Percentiles rank a stretch among this genome's conserved stretches.
These are phyloP conservation scores for Drosophila neocordata DNA, from an alignment of 1,140 invertebrate species.

Conservation along the genomic window DNA sequence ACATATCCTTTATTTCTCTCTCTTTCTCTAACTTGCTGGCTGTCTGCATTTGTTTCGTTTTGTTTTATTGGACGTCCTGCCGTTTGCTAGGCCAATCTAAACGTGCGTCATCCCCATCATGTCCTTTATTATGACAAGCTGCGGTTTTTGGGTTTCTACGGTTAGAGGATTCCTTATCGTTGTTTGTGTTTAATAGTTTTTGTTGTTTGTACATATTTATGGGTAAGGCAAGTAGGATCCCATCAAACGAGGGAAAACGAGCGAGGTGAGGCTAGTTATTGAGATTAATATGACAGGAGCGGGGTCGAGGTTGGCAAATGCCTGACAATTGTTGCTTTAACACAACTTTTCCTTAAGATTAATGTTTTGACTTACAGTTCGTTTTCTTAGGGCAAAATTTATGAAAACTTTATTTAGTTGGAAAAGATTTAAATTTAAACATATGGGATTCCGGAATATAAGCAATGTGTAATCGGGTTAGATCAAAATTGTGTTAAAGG, in stretches of 20 bases:
- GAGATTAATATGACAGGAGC: conserved; percentile 51
- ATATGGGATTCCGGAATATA: neutral
- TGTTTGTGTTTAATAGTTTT: conserved; percentile 76
- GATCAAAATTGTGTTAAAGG: neutral
- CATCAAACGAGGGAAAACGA: neutral
- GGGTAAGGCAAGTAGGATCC: conserved; percentile 18
- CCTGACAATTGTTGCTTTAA: conserved; percentile 65
- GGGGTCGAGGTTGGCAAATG: conserved; percentile 16
- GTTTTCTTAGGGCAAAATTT: neutral
- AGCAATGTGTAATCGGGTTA: neutral
- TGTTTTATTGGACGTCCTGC: conserved; percentile 59
- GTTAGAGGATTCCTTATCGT: conserved; percentile 42
- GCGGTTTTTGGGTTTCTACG: conserved; percentile 48
- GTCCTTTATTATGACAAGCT: conserved; percentile 78
- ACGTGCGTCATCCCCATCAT: conserved; percentile 48
- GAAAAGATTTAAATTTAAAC: neutral
- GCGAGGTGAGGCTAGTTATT: conserved; percentile 48
- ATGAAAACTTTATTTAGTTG: conserved; percentile 1
- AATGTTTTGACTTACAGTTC: neutral
- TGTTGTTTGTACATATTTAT: conserved; percentile 69
- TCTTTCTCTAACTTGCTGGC: conserved; percentile 6
- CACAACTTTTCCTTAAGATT: conserved; percentile 26
- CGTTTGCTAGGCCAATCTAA: conserved; percentile 55
- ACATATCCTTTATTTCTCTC: neutral
- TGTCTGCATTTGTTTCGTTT: conserved; percentile 33